Evolutionary conservation across 1,140 invertebrate genomes (phyloP), one percentile per base, ranked within the genome.

Genomic region (Cyclargus thomasi): DNA sequence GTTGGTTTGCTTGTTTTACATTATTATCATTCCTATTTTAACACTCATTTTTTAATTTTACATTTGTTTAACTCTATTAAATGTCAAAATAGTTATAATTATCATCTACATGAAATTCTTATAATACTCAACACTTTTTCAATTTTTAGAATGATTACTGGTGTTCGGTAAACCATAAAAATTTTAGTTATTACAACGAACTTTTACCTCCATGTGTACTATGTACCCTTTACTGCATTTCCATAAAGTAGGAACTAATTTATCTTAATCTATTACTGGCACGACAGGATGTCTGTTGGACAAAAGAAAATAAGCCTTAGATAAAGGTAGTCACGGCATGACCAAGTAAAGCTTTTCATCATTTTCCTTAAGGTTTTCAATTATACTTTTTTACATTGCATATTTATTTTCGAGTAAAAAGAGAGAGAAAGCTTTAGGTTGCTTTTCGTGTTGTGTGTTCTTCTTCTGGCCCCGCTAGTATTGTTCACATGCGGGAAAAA

Each of bases 191-290:
- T 4, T 29, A 6, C 29, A 47, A 47, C 10, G 39, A 47, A 16
- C 39, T 47, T 1, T 11, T 47, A 47, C 10, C 11, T 39, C 7
- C 7, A 8, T 39, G 39, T 16, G 10, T 11, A 47, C 39, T 47
- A 47, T 47, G 10, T 7, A 29, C 29, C 29, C 29, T 8, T 47
- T 47, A 47, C 39, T 47, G 39, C 39, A 47, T 47, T 47, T 47
- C 39, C 39, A 47, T 47, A 47, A 16, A 47, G 39, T 47, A 47
- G 39, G 39, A 47, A 47, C 39, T 47, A 47, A 47, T 47, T 47
- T 47, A 47, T 47, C 39, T 47, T 47, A 47, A 47, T 47, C 39
- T 47, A 7, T 47, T 47, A 47, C 39, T 11, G 39, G 39, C 39
- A 47, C 39, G 39, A 47, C 39, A 47, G 39, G 39, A 47, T 47